Percentiles rank a stretch among this genome's conserved stretches.
These are phyloP conservation scores for Autographa gamma DNA, from an alignment of 2,888 invertebrate species.

Conservation along the genomic window DNA sequence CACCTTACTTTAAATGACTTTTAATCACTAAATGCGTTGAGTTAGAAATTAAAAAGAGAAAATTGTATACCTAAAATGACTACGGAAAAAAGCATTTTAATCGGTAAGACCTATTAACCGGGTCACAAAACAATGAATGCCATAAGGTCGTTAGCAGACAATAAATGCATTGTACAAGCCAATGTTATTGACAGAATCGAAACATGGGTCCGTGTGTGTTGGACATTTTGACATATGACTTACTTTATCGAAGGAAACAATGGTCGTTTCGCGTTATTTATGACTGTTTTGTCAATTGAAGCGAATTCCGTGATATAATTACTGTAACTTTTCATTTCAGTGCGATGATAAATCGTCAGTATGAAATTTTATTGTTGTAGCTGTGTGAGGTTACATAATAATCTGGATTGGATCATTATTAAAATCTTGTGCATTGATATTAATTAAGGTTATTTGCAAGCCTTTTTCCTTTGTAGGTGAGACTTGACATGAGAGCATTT, in stretches of 20 bases:
- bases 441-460: too few relatives aligned
- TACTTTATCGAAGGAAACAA: conserved; percentile 53
- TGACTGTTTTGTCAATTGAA: conserved; percentile 25
- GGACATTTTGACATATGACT: conserved; percentile 58
- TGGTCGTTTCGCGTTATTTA: conserved; percentile 37
- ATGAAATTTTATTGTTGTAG: too few relatives aligned
- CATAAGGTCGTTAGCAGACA: conserved; percentile 38
- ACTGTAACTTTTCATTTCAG: not conserved
- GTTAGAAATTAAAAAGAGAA: not conserved
- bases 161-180: conserved; percentile 52
- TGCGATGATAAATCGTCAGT: too few relatives aligned
- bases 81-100: not conserved
- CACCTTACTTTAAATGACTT: too few relatives aligned
- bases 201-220: conserved; percentile 54
- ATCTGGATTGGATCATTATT: too few relatives aligned
- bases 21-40: not conserved
- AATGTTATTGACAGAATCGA: conserved; percentile 53
- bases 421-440: too few relatives aligned
- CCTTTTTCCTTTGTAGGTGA: too few relatives aligned
- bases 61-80: too few relatives aligned
- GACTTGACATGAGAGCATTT: too few relatives aligned
- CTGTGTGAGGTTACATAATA: too few relatives aligned
- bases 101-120: conserved; percentile 17
- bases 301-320: conserved; percentile 7
- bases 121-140: conserved; percentile 46